phyloP scores from a whole-genome alignment of 1,140 invertebrate species.

The Drosophila sucinea region DNA sequence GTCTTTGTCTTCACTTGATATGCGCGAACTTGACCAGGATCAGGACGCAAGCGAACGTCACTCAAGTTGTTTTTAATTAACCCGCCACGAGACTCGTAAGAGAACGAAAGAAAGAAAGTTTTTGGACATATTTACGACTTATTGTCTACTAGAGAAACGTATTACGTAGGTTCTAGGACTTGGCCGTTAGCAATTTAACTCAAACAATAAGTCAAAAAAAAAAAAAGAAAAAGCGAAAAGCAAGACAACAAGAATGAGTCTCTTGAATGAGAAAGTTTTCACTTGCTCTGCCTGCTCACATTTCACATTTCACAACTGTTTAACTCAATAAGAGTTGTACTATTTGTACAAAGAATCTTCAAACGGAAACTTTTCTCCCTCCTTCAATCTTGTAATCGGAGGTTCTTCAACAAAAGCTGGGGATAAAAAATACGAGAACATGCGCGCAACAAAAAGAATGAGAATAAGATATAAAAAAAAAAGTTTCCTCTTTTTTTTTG shows the following conservation, averaged over 20 bases:
- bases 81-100: constrained; percentile 6
- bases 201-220: constrained; percentile 40
- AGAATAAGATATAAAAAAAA: background rate
- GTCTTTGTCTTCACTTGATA: constrained; percentile 31
- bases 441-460: constrained; percentile 10
- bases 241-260: background rate
- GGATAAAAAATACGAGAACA: background rate
- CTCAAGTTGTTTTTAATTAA: constrained; percentile 72
- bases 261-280: background rate
- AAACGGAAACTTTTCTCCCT: constrained; percentile 61
- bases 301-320: constrained; percentile 65
- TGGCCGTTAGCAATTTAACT: constrained; percentile 18
- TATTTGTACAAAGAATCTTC: constrained; percentile 65
- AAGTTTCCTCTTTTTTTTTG: background rate
- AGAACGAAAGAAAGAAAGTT: constrained; percentile 11
- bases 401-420: constrained; percentile 18
- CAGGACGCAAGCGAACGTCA: constrained; percentile 46
- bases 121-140: constrained; percentile 43
- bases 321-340: constrained; percentile 77
- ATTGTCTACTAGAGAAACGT: constrained; percentile 59
- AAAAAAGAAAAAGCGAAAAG: constrained; percentile 43
- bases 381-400: constrained; percentile 57
- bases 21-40: constrained; percentile 56
- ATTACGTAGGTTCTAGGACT: constrained; percentile 6
- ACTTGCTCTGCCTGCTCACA: constrained; percentile 39